A percentile compares a stretch with the other conserved stretches of the same genome.
Evolutionary conservation across 2,888 invertebrate genomes (phyloP).

Genomic region (Ctena decussata): DNA sequence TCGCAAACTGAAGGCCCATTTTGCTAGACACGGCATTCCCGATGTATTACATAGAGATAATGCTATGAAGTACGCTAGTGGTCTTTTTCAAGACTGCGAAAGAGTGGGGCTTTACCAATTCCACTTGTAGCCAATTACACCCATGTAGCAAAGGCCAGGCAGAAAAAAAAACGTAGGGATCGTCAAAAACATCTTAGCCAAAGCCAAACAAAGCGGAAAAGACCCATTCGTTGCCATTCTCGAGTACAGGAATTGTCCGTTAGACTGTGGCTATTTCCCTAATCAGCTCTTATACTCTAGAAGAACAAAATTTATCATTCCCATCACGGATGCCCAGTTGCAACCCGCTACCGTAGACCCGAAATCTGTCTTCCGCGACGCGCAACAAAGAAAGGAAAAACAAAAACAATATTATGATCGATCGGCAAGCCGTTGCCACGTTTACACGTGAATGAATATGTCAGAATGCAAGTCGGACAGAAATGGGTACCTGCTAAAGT

Average conservation of each 20-base stretch:
- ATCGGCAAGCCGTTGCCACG: not conserved
- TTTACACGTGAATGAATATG: not conserved
- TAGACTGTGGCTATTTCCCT: not conserved
- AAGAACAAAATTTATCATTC: not conserved
- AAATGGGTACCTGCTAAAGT: not conserved
- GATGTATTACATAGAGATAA: no score
- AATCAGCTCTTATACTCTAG: not conserved
- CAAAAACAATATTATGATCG: not conserved
- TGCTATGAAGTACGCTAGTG: not conserved
- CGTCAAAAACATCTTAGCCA: not conserved
- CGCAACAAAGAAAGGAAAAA: not conserved
- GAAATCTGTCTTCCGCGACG: not conserved
- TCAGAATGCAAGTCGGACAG: not conserved
- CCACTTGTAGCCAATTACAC: not conserved
- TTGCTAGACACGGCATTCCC: constrained; percentile 41
- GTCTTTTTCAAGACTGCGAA: not conserved
- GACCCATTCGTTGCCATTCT: no score
- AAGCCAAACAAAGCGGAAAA: not conserved
- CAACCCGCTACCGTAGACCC: not conserved
- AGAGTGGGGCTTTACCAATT: no score
- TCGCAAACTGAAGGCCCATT: constrained; percentile 52
- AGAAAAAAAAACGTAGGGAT: not conserved
- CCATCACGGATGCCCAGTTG: not conserved
- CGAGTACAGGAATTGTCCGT: not conserved
- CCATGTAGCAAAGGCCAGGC: no score